Base-by-base conservation (phyloP, 2,888 invertebrate genomes). In the Apotomis capreana region DNA sequence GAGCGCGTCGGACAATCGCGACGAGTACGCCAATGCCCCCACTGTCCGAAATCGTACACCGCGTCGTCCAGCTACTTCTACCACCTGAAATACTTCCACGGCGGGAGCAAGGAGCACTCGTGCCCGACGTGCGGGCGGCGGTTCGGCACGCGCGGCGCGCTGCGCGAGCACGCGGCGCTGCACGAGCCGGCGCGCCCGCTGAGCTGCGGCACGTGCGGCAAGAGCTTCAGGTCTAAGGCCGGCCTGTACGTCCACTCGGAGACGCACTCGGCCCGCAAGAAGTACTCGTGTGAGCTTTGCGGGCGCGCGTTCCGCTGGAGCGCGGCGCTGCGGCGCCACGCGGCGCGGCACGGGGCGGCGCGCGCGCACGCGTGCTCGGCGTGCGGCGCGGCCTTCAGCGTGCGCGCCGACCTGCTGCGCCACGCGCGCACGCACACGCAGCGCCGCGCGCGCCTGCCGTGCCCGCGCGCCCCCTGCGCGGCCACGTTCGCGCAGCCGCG, bases 1-100 rank as follows among this genome's bases (percentile, higher is more conserved):
- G 49, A 12, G 15, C 62, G 26, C 15, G 10, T 40, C 46, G 40
- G 12, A 4, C 10, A 12, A 13, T 5, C n/a, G 64, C 52, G 52
- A 37, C 12, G 46, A 12, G 12, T 81, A 3, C 89, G 90, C 40
- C 87, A 88, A 2, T 95, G 95, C 75, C 90, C 89, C 10, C 83
- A 89, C 52, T 94, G 94, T 78, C 84, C 85, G 4, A 94, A 94
- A 76, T 84, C 83, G 63, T 94, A 92, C 81, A 84, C 81, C 2
- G 91, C 91, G n/a, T 81, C 89, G 0, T 93, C 93, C 3, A 92
- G 92, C 79, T 89, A 93, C 75, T 92, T 92, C 80, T 94, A 94
- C 77, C 95, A 95, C 79, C 79, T 94, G 75, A 93, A 91, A 74
- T 87, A 94, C 79, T 85, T 87, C 10, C 94, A 95, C 82, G 83